These are phyloP conservation scores for Sipha maydis DNA, from an alignment of 2,888 invertebrate species.

Conservation along the genomic window DNA sequence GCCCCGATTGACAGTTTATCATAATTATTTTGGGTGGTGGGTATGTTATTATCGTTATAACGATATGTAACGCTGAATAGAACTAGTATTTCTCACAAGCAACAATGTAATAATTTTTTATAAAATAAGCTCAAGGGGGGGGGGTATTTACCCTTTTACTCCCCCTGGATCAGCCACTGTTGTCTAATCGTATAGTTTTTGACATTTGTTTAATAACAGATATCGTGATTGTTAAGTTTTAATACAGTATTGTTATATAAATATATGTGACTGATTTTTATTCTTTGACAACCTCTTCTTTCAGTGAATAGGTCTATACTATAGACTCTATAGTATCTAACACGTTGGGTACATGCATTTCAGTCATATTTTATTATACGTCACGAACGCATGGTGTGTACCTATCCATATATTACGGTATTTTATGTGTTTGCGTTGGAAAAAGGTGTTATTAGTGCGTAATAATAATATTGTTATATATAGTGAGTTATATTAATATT, in stretches of 20 bases:
- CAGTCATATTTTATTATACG: slow-evolving; percentile 15
- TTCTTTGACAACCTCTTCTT: background rate
- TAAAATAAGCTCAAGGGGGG: too few relatives aligned
- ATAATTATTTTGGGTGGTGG: too few relatives aligned
- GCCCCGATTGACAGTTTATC: too few relatives aligned
- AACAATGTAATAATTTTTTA: too few relatives aligned
- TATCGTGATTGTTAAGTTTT: background rate
- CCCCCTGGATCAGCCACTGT: too few relatives aligned
- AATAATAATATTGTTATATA: background rate
- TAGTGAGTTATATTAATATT: background rate
- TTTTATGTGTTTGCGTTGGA: background rate
- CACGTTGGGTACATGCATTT: slow-evolving; percentile 10
- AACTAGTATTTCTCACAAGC: too few relatives aligned
- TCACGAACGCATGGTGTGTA: slow-evolving; percentile 17
- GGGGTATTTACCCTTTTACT: too few relatives aligned
- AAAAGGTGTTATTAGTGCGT: background rate
- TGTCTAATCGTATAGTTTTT: too few relatives aligned
- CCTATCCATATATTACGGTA: background rate
- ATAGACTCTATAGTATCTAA: too few relatives aligned
- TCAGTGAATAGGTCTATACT: background rate
- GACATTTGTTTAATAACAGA: too few relatives aligned
- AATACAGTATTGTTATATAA: background rate
- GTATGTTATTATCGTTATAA: too few relatives aligned
- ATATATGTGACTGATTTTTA: background rate
- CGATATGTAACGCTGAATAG: too few relatives aligned